Conservation (phyloP, 2,888 invertebrate genomes). For the Spisula solida region DNA sequence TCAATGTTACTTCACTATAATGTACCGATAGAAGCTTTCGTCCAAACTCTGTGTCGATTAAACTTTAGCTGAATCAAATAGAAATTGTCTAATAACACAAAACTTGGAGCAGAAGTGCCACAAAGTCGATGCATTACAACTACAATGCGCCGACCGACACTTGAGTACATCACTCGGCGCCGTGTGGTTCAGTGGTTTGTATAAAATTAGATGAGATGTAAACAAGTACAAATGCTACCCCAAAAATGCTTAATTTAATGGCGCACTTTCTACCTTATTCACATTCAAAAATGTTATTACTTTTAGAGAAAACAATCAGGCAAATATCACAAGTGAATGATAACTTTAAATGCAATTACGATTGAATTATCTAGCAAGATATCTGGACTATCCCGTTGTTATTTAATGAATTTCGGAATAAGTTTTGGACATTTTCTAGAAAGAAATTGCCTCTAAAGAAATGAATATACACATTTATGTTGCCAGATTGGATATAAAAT, state of each 20-base stretch:
- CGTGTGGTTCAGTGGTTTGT: neutral
- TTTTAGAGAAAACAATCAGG: conserved; percentile 1
- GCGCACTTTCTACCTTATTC: neutral
- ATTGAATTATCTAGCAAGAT: neutral
- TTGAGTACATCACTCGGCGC: neutral
- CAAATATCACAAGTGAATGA: neutral
- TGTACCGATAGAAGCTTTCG: no score
- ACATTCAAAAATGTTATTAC: neutral
- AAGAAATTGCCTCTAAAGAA: neutral
- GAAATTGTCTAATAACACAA: no score
- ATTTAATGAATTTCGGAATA: neutral
- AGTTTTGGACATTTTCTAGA: neutral
- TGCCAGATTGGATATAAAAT: neutral
- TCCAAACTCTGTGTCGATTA: no score
- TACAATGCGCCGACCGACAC: neutral
- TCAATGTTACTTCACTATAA: no score
- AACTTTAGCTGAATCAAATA: no score
- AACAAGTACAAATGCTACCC: neutral
- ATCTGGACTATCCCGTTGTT: no score
- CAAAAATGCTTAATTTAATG: neutral
- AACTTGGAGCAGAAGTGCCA: neutral
- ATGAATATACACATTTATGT: neutral
- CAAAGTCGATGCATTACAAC: neutral
- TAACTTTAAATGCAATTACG: conserved; percentile 7
- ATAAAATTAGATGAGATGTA: neutral